Conservation (phyloP, 2,113 vertebrate genomes). For the Nipponia nippon region DNA sequence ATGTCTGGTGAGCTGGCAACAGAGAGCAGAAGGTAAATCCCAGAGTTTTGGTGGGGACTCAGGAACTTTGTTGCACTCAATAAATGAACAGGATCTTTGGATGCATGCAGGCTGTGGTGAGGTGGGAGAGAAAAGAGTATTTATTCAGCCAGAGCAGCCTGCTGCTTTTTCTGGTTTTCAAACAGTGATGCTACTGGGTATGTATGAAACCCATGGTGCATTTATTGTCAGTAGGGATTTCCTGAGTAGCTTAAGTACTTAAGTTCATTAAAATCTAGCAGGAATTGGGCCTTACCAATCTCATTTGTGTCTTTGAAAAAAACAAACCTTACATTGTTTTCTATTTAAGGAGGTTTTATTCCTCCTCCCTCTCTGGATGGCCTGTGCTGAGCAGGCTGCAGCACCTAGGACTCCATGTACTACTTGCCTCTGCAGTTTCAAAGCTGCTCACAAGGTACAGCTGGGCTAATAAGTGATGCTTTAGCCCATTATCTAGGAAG, state of each 20-base stretch:
- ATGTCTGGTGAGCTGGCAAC: neutral
- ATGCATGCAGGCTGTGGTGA: neutral
- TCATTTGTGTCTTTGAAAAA: neutral
- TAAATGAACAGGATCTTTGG: neutral
- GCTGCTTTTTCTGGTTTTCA: neutral
- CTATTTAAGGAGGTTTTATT: neutral
- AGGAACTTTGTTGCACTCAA: neutral
- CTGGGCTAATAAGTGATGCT: neutral
- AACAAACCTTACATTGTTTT: neutral
- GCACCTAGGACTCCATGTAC: neutral
- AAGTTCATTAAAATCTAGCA: neutral
- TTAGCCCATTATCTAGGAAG: slow-evolving; percentile 9
- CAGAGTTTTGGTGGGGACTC: neutral
- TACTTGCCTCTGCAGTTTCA: neutral
- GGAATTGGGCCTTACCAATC: neutral
- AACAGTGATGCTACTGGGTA: neutral
- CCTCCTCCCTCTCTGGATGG: neutral
- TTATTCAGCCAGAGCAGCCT: neutral
- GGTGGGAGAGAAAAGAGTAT: neutral
- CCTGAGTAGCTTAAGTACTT: neutral
- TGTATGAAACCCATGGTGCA: accelerated
- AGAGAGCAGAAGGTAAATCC: neutral
- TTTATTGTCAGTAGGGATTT: neutral
- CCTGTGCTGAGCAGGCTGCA: neutral
- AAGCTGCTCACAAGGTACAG: neutral